These are phyloP conservation scores for Metopolophium dirhodum DNA, from an alignment of 1,140 invertebrate species.

Conservation along the genomic window DNA sequence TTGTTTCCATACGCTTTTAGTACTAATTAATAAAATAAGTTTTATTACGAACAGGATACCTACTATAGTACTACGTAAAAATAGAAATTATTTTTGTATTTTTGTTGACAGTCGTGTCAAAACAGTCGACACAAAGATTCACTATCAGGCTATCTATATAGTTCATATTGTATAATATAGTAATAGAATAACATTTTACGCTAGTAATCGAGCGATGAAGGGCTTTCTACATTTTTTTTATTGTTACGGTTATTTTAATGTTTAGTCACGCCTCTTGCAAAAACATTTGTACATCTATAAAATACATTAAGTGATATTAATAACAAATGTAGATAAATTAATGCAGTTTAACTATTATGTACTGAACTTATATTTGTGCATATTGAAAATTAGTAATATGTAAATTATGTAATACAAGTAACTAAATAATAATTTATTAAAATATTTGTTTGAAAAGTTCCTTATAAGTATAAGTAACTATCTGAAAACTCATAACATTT, in stretches of 20 bases:
- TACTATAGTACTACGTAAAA: not conserved
- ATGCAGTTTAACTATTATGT: not conserved
- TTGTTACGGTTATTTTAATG: slow-evolving; percentile 2
- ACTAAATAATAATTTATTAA: not conserved
- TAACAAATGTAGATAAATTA: not conserved
- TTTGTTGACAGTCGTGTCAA: not conserved
- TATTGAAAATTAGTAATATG: not conserved
- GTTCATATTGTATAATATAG: not conserved
- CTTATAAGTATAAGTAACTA: not conserved
- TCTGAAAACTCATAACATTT: not conserved
- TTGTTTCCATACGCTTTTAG: not conserved
- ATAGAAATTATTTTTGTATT: slow-evolving; percentile 17
- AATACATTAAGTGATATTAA: not conserved
- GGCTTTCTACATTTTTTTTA: not conserved
- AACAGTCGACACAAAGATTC: not conserved
- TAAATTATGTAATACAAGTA: not conserved
- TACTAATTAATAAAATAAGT: not conserved
- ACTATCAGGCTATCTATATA: not conserved
- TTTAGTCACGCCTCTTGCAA: not conserved
- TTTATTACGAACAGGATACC: not conserved
- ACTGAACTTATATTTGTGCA: not conserved
- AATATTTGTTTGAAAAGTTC: not conserved
- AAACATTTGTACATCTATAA: not conserved
- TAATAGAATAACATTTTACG: not conserved
- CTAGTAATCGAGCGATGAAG: not conserved